Evolutionary conservation across 2,888 invertebrate genomes (phyloP).

Genomic region (Pristionchus exspectatus): DNA sequence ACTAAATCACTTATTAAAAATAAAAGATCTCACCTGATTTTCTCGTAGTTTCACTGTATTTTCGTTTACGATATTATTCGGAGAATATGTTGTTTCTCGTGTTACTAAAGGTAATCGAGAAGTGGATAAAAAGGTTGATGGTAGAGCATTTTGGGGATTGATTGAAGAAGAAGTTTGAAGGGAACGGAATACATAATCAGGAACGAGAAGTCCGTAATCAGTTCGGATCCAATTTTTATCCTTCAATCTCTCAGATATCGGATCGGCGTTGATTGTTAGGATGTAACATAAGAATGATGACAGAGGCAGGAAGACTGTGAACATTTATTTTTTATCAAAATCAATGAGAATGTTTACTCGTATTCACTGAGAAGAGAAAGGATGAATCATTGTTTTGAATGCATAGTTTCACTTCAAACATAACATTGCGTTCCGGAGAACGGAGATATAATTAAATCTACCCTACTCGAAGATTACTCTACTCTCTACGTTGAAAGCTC

Average conservation of each 20-base stretch:
- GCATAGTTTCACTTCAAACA: neutral
- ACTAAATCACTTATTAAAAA: neutral
- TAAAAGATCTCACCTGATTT: neutral
- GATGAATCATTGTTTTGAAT: constrained; percentile 6
- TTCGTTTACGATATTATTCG: too few relatives aligned
- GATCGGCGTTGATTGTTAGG: neutral
- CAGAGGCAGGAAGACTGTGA: neutral
- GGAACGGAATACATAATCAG: neutral
- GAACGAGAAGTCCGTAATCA: neutral
- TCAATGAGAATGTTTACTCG: neutral
- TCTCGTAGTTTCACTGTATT: neutral
- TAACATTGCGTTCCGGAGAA: neutral
- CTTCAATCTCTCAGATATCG: neutral
- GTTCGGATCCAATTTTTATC: neutral
- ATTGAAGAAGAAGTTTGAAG: neutral
- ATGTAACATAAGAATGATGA: neutral
- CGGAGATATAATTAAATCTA: neutral
- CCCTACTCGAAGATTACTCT: too few relatives aligned
- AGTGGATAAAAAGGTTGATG: neutral
- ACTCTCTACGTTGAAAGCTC: too few relatives aligned
- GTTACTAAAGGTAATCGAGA: neutral
- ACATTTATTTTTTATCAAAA: neutral
- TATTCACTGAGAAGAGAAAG: neutral
- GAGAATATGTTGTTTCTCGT: too few relatives aligned
- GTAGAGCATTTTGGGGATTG: neutral